Evolutionary conservation across 2,113 vertebrate species (phyloP), one percentile per base, ranked within the genome.

Genomic region (Corapipo altera): DNA sequence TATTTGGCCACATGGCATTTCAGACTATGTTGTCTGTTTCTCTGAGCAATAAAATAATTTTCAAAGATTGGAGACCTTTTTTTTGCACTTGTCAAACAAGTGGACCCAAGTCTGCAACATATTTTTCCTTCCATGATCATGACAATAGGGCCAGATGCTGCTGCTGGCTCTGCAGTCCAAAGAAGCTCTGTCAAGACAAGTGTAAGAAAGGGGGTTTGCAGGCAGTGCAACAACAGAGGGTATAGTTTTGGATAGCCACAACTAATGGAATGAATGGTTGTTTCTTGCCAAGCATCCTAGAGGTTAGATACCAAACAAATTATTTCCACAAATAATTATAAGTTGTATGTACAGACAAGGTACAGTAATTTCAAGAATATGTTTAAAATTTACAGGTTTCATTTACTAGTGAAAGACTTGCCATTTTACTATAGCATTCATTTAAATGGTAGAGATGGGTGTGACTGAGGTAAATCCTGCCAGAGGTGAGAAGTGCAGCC

Each of bases 11-110:
- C 6, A 8, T 33, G 15, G 35, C 17, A 78, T 91, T 88, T 91
- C 61, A 71, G 41, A 65, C 15, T 86, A 43, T 61, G 14, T 2
- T 59, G 22, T 49, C 28, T 64, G 35, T 88, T 70, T 51, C 17
- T 77, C 51, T 72, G 35, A 82, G 71, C n/a, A 95, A 89, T 91
- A 85, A 92, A 91, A 55, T 37, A 13, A 33, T 10, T 12, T 55
- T 73, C 21, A 66, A 94, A 58, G 46, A 66, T 30, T 48, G n/a
- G 26, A 62, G 35, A 44, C 0, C 3, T 1, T 85, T 48, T 48
- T 70, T 74, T 71, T 7, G 12, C 32, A 11, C 6, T 75, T 43
- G 2, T 54, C 51, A 48, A 55, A 41, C 35, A n/a, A 35, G 12
- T 33, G 64, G 39, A 43, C 49, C 48, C 12, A 81, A 77, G 59